These are phyloP conservation scores for Gambusia affinis DNA, from an alignment of 2,113 vertebrate species.

Conservation along the genomic window DNA sequence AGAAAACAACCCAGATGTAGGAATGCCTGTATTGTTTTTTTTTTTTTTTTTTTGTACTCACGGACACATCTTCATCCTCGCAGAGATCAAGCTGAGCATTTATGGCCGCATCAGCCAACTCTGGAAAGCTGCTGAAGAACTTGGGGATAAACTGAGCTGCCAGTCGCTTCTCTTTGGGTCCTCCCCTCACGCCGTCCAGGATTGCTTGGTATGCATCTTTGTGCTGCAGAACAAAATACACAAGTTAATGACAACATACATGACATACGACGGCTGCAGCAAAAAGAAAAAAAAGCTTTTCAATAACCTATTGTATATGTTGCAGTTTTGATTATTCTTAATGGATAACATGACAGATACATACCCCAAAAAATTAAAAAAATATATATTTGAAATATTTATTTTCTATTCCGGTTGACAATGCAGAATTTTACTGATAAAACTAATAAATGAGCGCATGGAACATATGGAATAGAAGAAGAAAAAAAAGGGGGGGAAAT, in stretches of 20 bases:
- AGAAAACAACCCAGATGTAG: no score
- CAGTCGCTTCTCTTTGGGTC: conserved; percentile 95
- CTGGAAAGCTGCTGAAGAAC: conserved; percentile 97
- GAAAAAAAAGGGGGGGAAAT: no score
- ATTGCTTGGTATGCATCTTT: conserved; percentile 97
- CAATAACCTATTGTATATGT: no score
- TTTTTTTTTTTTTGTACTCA: conserved; percentile 73
- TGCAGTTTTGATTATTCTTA: no score
- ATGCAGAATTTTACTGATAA: no score
- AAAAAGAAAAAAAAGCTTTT: no score
- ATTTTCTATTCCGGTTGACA: no score
- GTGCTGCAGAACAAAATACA: conserved; percentile 79
- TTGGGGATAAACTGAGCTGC: conserved; percentile 99
- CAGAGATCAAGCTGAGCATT: conserved; percentile 98
- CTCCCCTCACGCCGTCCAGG: conserved; percentile 95
- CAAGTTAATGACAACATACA: not conserved
- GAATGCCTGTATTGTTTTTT: not conserved
- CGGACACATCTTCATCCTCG: conserved; percentile 98
- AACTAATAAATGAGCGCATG: no score
- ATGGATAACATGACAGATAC: no score
- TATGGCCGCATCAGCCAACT: conserved; percentile 93
- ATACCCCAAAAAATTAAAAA: no score
- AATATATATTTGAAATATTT: no score
- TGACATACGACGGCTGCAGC: not conserved
- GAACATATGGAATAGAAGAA: no score